Percentiles rank a stretch among this genome's conserved stretches.
Evolutionary conservation across 2,113 vertebrate genomes (phyloP).

Genomic region (Dipodomys ordii): DNA sequence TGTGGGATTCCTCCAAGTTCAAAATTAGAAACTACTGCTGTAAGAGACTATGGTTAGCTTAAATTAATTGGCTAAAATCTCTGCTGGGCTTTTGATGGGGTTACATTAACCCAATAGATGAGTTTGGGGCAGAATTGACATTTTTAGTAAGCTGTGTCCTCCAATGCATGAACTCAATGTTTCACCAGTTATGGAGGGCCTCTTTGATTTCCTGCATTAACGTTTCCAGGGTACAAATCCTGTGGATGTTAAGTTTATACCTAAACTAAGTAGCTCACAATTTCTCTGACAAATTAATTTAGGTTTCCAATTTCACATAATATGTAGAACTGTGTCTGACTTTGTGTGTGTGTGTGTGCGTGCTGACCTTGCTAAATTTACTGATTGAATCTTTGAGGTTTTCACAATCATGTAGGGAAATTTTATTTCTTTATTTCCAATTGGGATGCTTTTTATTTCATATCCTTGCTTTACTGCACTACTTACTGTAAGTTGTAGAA

Average conservation of each 20-base stretch:
- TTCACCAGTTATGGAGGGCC: accelerated
- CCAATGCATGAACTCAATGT: not conserved
- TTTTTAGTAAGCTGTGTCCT: no score
- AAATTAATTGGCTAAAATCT: no score
- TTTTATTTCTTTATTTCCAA: not conserved
- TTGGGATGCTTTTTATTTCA: not conserved
- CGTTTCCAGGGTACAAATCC: not conserved
- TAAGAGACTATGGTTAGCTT: not conserved
- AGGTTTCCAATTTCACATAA: not conserved
- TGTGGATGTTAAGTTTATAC: not conserved
- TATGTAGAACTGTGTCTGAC: not conserved
- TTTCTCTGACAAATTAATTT: not conserved
- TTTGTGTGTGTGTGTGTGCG: not conserved
- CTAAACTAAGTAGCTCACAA: not conserved
- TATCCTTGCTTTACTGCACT: not conserved
- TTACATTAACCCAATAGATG: not conserved
- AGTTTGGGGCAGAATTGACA: accelerated
- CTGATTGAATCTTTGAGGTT: not conserved
- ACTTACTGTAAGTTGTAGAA: not conserved
- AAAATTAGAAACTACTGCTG: not conserved
- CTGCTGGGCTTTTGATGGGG: not conserved
- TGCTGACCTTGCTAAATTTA: not conserved
- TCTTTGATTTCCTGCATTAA: accelerated
- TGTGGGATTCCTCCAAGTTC: not conserved
- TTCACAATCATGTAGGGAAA: not conserved